These are phyloP conservation scores for Polymixis lichenea DNA, from an alignment of 2,888 invertebrate genomes.

Conservation along the genomic window DNA sequence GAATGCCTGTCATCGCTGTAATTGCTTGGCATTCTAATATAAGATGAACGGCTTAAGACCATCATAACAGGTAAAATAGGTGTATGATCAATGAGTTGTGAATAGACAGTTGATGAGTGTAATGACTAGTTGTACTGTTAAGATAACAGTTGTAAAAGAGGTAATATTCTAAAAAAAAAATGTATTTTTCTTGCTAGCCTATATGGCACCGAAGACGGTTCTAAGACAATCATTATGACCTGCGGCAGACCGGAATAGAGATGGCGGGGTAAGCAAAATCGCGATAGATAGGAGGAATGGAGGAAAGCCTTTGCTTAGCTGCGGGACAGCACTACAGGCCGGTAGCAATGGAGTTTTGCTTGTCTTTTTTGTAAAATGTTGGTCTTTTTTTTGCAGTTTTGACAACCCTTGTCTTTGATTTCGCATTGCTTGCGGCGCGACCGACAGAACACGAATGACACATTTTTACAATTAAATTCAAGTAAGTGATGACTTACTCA, in stretches of 20 bases:
- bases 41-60: constrained; percentile 26
- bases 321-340: too few relatives aligned
- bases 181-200: background rate
- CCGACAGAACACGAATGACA: constrained; percentile 43
- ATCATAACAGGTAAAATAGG: constrained; percentile 52
- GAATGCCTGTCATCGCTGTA: constrained; percentile 41
- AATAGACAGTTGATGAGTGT: constrained; percentile 47
- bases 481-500: constrained; percentile 41
- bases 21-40: constrained; percentile 37
- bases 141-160: constrained; percentile 9
- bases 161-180: background rate
- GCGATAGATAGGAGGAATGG: background rate
- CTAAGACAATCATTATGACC: too few relatives aligned
- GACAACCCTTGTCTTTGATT: constrained; percentile 49
- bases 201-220: too few relatives aligned
- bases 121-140: constrained; percentile 18
- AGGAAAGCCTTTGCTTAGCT: background rate
- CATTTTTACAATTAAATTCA: constrained; percentile 45
- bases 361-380: background rate
- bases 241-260: too few relatives aligned
- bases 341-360: too few relatives aligned
- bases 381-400: constrained; percentile 1
- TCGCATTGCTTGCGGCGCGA: constrained; percentile 15
- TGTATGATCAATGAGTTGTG: constrained; percentile 22
- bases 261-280: too few relatives aligned